These are phyloP conservation scores for Pollenia angustigena DNA, from an alignment of 2,888 invertebrate genomes.

Conservation along the genomic window DNA sequence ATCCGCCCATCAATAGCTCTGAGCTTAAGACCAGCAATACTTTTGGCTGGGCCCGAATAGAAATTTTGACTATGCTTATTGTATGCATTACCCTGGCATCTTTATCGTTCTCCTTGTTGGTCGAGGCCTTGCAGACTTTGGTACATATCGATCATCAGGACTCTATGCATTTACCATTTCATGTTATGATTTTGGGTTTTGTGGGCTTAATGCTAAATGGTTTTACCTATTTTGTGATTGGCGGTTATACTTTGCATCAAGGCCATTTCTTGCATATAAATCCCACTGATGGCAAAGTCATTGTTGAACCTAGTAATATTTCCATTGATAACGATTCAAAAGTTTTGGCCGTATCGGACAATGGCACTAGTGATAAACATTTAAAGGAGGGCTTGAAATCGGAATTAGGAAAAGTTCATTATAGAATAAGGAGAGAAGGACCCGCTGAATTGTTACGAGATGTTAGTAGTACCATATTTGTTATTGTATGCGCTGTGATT, in stretches of 20 bases:
- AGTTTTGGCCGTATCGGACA: conserved; percentile 84
- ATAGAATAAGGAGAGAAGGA: conserved; percentile 85
- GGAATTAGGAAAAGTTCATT: conserved; percentile 75
- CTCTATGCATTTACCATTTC: conserved; percentile 90
- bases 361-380: conserved; percentile 74
- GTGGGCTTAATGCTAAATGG: conserved; percentile 90
- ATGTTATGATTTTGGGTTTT: conserved; percentile 89
- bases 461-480: conserved; percentile 89
- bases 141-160: conserved; percentile 90
- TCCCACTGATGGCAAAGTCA: conserved; percentile 86
- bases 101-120: conserved; percentile 91
- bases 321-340: conserved; percentile 83
- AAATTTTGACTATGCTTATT: conserved; percentile 92
- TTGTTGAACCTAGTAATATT: conserved; percentile 85
- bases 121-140: conserved; percentile 92
- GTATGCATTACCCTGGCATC: conserved; percentile 93
- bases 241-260: conserved; percentile 91
- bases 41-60: conserved; percentile 96
- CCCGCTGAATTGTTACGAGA: conserved; percentile 87
- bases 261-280: conserved; percentile 88
- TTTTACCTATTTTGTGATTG: conserved; percentile 91
- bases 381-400: conserved; percentile 77
- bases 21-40: conserved; percentile 91
- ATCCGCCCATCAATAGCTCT: not conserved
- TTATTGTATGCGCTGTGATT: conserved; percentile 88